Base-by-base conservation (phyloP, 2,797 vertebrate species). In the Arnoldichthys spilopterus region DNA sequence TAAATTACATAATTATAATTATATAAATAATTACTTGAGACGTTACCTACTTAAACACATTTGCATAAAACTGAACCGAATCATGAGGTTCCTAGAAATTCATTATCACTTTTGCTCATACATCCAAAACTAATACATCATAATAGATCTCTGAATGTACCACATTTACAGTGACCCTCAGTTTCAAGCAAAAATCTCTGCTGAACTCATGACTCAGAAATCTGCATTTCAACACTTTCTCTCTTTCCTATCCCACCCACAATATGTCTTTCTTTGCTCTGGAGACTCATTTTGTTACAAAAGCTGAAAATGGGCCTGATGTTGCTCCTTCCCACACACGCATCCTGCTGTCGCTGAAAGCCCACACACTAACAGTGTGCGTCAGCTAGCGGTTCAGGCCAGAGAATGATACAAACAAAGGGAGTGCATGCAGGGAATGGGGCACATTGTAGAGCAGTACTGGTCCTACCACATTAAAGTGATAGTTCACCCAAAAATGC, bases 191-290 rank as follows among this genome's bases (percentile, higher is more conserved):
- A 61, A 30, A 2, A 61, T 4, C 15, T 61, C 18, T 7, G 12
- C 56, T 58, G 56, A 58, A 32, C 18, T 37, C 34, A 28, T 28
- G 56, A 58, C 26, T 28, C 56, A 58, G 24, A 20, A 16, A 62
- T 34, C 11, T 40, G 18, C 18, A 40, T 40, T 64, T 64, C 34
- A 64, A 67, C 54, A 49, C 49, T 45, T 12, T 24, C 2, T 54
- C 51, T 54, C 8, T 54, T 24, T 54, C 24, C 47, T 66, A 62
- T 81, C 80, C 85, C 79, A 83, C 76, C 45, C 74, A 75, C 69
- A 75, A 58, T 72, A 84, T 76, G 59, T 64, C 24, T 16, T 18
- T 74, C 53, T 49, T 68, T 51, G 24, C 72, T 68, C 59, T 49
- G 80, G 54, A 79, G 75, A 9, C 26, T 32, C 18, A 67, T 68